Conservation (phyloP, 2,797 vertebrate genomes). For the Kryptopterus vitreolus region DNA sequence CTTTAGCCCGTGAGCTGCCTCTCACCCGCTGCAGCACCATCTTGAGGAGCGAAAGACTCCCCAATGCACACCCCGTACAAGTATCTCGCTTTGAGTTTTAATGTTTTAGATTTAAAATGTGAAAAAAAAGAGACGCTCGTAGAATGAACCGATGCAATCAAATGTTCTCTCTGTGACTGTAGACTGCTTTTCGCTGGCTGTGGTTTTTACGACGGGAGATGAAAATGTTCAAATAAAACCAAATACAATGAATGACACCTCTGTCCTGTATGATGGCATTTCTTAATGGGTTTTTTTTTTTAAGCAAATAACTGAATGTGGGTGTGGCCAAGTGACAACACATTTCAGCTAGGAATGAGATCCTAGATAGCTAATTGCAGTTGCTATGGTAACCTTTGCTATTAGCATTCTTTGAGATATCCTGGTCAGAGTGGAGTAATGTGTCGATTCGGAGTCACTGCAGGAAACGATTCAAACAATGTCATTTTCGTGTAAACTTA, state of each 20-base stretch:
- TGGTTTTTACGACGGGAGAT: constrained; percentile 70
- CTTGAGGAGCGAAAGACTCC: constrained; percentile 43
- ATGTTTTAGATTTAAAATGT: constrained; percentile 67
- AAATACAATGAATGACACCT: constrained; percentile 65
- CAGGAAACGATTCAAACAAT: too few species aligned
- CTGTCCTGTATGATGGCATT: neutral
- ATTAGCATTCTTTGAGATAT: too few species aligned
- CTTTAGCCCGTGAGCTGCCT: neutral
- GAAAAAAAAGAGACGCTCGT: constrained; percentile 58
- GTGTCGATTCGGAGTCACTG: too few species aligned
- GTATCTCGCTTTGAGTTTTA: constrained; percentile 69
- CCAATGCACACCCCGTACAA: constrained; percentile 58
- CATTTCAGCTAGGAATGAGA: too few species aligned
- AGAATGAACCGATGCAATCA: constrained; percentile 68
- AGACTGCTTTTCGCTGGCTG: constrained; percentile 67
- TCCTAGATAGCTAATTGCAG: too few species aligned
- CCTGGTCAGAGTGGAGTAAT: too few species aligned
- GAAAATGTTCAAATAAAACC: constrained; percentile 75
- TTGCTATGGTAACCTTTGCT: too few species aligned
- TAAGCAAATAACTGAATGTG: too few species aligned
- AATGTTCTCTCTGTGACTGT: constrained; percentile 71
- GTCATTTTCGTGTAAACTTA: too few species aligned
- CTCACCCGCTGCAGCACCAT: constrained; percentile 26
- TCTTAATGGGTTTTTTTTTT: too few species aligned
- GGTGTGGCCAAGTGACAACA: too few species aligned